Percentiles rank a stretch among this genome's conserved stretches.
Conservation (phyloP, 2,888 invertebrate genomes). For the Sericinus montela region DNA sequence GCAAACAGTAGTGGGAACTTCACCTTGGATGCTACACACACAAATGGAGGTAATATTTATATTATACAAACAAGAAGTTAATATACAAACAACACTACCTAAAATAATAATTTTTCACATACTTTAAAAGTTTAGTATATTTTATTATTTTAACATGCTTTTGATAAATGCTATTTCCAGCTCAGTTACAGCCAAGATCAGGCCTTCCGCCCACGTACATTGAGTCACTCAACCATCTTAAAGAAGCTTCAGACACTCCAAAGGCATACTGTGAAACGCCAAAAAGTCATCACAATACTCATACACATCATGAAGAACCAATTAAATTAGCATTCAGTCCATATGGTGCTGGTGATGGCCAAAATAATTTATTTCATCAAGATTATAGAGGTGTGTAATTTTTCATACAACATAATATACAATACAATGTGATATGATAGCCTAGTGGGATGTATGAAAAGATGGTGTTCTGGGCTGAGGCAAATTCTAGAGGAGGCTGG, state of each 20-base stretch:
- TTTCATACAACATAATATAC: not conserved
- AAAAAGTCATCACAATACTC: constrained; percentile 46
- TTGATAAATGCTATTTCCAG: constrained; percentile 27
- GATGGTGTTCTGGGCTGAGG: no score
- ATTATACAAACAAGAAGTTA: not conserved
- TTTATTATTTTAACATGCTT: not conserved
- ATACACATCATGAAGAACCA: constrained; percentile 50
- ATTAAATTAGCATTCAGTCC: constrained; percentile 53
- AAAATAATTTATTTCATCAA: constrained; percentile 59
- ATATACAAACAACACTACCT: no score
- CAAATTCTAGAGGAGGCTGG: no score
- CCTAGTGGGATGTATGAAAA: no score
- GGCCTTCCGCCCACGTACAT: constrained; percentile 64
- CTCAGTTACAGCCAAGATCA: constrained; percentile 40
- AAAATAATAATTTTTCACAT: no score
- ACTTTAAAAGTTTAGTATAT: no score
- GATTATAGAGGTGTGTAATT: constrained; percentile 52
- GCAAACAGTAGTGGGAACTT: constrained; percentile 78
- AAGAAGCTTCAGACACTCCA: constrained; percentile 55
- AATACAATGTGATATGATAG: no score
- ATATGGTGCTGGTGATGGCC: constrained; percentile 69
- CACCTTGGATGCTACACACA: constrained; percentile 53
- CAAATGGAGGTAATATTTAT: constrained; percentile 46
- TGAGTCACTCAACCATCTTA: constrained; percentile 62
- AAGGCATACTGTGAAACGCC: constrained; percentile 61